Conservation (phyloP, 2,888 invertebrate genomes). For the Tiliacea aurago region DNA sequence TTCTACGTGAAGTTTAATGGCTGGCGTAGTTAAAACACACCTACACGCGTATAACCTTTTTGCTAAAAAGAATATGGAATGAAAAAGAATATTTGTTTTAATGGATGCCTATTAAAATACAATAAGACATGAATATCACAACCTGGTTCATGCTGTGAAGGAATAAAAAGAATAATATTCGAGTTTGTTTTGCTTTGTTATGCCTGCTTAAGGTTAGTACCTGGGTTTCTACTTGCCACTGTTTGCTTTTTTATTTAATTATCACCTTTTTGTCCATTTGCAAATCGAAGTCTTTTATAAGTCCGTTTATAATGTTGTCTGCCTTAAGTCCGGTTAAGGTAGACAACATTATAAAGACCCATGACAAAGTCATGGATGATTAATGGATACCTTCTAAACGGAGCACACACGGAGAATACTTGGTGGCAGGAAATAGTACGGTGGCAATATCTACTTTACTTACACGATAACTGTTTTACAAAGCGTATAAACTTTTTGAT, state of each 20-base stretch:
- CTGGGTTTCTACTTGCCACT: not conserved
- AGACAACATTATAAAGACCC: too few species aligned
- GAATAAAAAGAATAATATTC: constrained; percentile 20
- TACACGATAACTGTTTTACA: too few species aligned
- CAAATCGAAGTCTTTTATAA: not conserved
- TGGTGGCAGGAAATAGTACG: too few species aligned
- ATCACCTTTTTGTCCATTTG: not conserved
- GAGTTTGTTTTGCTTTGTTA: constrained; percentile 21
- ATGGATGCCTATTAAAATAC: constrained; percentile 39
- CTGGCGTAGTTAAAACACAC: constrained; percentile 45
- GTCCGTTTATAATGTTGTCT: too few species aligned
- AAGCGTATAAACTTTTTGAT: constrained; percentile 24
- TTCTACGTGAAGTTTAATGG: constrained; percentile 62
- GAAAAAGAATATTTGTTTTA: constrained; percentile 36
- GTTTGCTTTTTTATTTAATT: constrained; percentile 16
- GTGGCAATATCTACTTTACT: too few species aligned
- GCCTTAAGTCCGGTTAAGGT: too few species aligned
- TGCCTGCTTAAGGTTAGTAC: not conserved
- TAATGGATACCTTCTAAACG: too few species aligned
- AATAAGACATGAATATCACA: constrained; percentile 38
- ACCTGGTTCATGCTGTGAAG: constrained; percentile 16
- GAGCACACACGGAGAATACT: too few species aligned
- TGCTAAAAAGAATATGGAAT: constrained; percentile 17
- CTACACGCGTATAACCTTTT: constrained; percentile 22
- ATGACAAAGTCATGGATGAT: too few species aligned